Evolutionary conservation across 2,113 vertebrate genomes (phyloP), one percentile per base, ranked within the genome.

Genomic region (Limnothrissa miodon): DNA sequence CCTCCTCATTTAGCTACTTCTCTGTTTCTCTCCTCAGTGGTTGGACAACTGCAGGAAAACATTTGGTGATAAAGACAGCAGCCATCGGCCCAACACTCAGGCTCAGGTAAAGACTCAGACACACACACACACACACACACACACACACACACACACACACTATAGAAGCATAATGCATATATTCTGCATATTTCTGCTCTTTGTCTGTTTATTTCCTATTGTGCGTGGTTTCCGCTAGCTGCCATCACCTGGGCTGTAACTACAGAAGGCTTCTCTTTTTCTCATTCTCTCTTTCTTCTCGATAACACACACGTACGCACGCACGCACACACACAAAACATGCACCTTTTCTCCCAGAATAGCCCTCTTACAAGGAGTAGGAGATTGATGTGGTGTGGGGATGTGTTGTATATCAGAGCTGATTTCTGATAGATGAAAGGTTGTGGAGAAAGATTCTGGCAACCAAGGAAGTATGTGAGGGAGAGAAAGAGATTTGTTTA

Each of bases 11-110:
- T 53, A 19, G 83, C n/a, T 25, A 19, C 45, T 2, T 53, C 29
- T 53, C 29, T 85, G 39, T 42, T 79, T 53, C 79, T 23, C 88
- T 82, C 88, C 85, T 33, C 80, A 99, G 98, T 99, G 98, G 98
- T 91, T 99, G 85, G 95, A 97, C 82, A 97, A 99, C 90, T 99
- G 98, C 93, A 97, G 96, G 94, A 97, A 96, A 88, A 99, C 97
- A 1, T 99, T 99, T 87, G 95, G 97, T 84, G 94, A 95, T 85
- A 96, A 96, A 91, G 96, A 97, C 78, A 90, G 94, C 85, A 90
- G 92, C 89, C 96, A 95, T 62, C 91, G 88, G 84, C 87, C 93
- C 42, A 96, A 95, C 81, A 95, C 95, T 84, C 96, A 97, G 51
- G 94, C 96, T 82, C 97, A 99, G 94, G 98, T 99, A 95, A 85